phyloP scores from a whole-genome alignment of 2,797 vertebrate species.

The Cheirogaleus major region DNA sequence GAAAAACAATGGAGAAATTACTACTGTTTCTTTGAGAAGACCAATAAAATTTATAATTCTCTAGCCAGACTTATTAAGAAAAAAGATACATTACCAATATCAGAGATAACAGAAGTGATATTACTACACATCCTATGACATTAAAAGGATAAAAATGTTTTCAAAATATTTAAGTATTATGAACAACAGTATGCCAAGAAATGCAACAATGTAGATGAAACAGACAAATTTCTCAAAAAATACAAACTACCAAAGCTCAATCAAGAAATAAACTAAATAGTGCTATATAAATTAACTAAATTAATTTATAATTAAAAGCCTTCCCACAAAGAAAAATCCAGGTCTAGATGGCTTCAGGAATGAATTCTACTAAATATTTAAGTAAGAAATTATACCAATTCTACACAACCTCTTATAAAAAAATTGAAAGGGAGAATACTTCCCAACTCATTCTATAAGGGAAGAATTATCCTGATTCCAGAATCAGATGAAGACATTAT shows the following conservation, averaged over 20 bases:
- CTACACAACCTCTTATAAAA: not conserved
- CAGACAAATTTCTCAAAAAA: not conserved
- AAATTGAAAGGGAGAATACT: not conserved
- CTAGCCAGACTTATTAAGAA: not conserved
- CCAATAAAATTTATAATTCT: no score
- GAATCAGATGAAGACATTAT: not conserved
- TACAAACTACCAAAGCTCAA: not conserved
- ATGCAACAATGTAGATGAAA: not conserved
- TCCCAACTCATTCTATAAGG: not conserved
- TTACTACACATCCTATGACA: not conserved
- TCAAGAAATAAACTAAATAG: not conserved
- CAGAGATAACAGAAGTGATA: not conserved
- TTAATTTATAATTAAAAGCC: constrained; percentile 1
- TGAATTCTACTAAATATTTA: not conserved
- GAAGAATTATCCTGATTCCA: not conserved
- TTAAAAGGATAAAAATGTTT: not conserved
- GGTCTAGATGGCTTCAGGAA: not conserved
- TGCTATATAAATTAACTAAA: not conserved
- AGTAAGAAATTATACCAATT: not conserved
- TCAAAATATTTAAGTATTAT: not conserved
- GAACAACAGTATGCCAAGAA: not conserved
- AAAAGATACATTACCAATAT: not conserved
- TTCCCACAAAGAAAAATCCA: not conserved
- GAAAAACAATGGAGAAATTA: no score
- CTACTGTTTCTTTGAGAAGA: no score